phyloP scores from a whole-genome alignment of 2,113 vertebrate species.

The Heteronetta atricapilla region DNA sequence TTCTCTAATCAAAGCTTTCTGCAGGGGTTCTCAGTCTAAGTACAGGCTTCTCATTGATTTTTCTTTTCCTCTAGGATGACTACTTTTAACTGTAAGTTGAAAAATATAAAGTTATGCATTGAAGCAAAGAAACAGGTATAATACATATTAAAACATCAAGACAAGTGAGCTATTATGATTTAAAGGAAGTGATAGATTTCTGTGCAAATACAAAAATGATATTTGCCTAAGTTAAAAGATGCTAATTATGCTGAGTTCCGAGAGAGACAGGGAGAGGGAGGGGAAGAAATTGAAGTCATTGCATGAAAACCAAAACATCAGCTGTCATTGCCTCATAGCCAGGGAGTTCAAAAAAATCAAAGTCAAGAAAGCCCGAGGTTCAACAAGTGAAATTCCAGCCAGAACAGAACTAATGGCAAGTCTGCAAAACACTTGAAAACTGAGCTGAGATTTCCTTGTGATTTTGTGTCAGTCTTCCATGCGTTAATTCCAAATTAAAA shows the following conservation, averaged over 20 bases:
- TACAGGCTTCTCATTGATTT: constrained; percentile 34
- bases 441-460: not conserved
- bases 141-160: not conserved
- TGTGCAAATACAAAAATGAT: not conserved
- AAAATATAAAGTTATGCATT: constrained; percentile 23
- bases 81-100: constrained; percentile 19
- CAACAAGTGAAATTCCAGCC: not conserved
- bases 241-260: not conserved
- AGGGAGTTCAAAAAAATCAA: not conserved
- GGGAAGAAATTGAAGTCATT: not conserved
- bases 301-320: not conserved
- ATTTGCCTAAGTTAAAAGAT: not conserved
- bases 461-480: not conserved
- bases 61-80: constrained; percentile 8
- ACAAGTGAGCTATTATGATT: not conserved
- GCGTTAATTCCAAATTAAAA: not conserved
- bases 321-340: not conserved
- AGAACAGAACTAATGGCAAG: not conserved
- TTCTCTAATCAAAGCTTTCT: constrained; percentile 58
- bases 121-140: not conserved
- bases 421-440: not conserved
- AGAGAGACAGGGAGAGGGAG: not conserved
- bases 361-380: not conserved
- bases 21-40: constrained; percentile 29
- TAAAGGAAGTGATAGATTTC: not conserved